Base-by-base conservation (phyloP, 2,113 vertebrate species). In the Butorides virescens region DNA sequence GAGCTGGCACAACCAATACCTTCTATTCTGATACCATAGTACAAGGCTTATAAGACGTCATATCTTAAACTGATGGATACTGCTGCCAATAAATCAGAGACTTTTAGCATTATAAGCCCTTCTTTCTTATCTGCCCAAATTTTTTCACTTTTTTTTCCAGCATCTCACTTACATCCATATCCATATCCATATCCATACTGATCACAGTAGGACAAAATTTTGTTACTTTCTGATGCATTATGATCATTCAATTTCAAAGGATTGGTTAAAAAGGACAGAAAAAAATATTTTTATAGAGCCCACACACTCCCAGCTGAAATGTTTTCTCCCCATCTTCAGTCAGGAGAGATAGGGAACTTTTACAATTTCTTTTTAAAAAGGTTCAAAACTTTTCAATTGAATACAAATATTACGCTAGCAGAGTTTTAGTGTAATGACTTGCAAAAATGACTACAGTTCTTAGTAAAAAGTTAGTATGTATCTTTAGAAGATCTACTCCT, bases 391-490 rank as follows among this genome's bases (percentile, higher is more conserved):
- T 68, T n/a, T 8, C 13, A 83, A 39, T 81, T 78, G 13, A 23
- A 32, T 44, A 32, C 7, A 65, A 77, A 42, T 56, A 74, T 32
- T 70, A 26, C 9, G 27, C 6, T 26, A 39, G 9, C 4, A 73
- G 39, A 70, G 26, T 16, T 80, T 61, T 37, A 1, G 21, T n/a
- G 73, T 59, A 79, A 58, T 66, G 4, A 26, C 10, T 86, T 73
- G 9, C 15, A 72, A 65, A 39, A 77, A 42, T 23, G 3, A 65
- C 2, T 21, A 26, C 1, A 37, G 1, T 72, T 63, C 53, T 63
- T 30, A 59, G 19, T 4, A 23, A 63, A 77, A 63, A 50, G 4
- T 18, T 55, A 9, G 2, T 22, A 34, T 0, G 0, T 22, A 5
- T 30, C 20, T 82, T 82, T n/a, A 58, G 50, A 82, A 58, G 15